Base-by-base conservation (phyloP, 2,888 invertebrate species). In the Coleophora flavipennella region DNA sequence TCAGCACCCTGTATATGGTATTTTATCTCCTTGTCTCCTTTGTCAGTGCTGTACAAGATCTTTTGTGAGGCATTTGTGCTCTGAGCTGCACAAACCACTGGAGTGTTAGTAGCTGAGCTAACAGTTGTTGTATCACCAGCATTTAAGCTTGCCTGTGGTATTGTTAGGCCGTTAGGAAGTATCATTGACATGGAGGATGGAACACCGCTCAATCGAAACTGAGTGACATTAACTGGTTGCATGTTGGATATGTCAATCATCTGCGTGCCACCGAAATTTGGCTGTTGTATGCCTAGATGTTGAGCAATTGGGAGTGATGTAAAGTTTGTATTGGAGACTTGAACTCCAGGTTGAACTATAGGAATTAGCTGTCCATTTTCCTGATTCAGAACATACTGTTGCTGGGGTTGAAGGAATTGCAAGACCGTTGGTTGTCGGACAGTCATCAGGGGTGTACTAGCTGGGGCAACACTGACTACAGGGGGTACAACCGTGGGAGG, bases 161-260 rank as follows among this genome's bases (percentile, higher is more conserved):
- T 73, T 8, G 72, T 53, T 1, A 79, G 44, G 0, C 81, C 77
- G 54, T 83, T 84, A 0, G 80, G 83, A 29, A 83, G 54, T 47
- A 84, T 72, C 83, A 83, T 84, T 29, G 83, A 81, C 83, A 84
- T 83, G 11, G 84, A 80, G 28, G 79, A 76, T 2, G 83, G 83
- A 2, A 78, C 79, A 13, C 83, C 79, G 46, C 80, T 80, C 31
- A 84, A 47, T 25, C 84, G 47, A 31, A 84, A 50, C 39, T 83
- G 84, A 9, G 83, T 83, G 0, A 83, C 75, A 57, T 83, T 84
- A 1, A 83, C 72, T 0, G 83, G 84, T 45, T 84, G 84, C 77
- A 84, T 79, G 43, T 56, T 76, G 8, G 83, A 78, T 48, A 84
- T 57, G 53, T 84, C 84, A 10, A 84, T 74, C 38, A 83, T 56